A percentile compares a stretch with the other conserved stretches of the same genome.
These are phyloP conservation scores for Theretra japonica DNA, from an alignment of 2,888 invertebrate genomes.

Conservation along the genomic window DNA sequence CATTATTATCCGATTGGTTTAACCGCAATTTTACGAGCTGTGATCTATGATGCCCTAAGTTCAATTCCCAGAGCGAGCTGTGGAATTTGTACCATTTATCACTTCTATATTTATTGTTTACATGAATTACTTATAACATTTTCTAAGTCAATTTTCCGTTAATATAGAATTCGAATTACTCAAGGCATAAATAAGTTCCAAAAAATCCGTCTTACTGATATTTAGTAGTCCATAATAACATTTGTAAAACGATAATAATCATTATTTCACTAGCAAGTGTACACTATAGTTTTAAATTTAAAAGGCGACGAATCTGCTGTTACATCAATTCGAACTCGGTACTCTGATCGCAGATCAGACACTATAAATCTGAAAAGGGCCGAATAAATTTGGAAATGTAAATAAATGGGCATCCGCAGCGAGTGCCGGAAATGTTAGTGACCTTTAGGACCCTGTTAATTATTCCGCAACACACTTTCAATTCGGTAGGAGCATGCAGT, in stretches of 20 bases:
- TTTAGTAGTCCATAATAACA: too few species aligned
- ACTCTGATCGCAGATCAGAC: background rate
- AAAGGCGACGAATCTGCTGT: background rate
- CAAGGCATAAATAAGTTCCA: too few species aligned
- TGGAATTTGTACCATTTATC: too few species aligned
- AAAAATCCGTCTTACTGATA: too few species aligned
- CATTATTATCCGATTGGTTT: background rate
- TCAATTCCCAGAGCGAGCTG: too few species aligned
- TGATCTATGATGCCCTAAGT: background rate
- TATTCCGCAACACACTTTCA: constrained; percentile 11
- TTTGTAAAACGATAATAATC: too few species aligned
- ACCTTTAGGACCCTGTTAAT: constrained; percentile 24
- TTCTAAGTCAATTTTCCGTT: too few species aligned
- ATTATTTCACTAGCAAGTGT: too few species aligned
- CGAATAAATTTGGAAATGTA: background rate
- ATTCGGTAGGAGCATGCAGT: background rate
- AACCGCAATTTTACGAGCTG: background rate
- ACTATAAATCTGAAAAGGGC: constrained; percentile 8
- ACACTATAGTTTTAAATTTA: background rate
- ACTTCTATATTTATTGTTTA: too few species aligned
- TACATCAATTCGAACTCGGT: background rate
- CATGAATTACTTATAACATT: too few species aligned
- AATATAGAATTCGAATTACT: too few species aligned
- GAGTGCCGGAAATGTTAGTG: constrained; percentile 11
- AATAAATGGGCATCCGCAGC: constrained; percentile 6